Evolutionary conservation across 2,888 invertebrate genomes (phyloP), one percentile per base, ranked within the genome.

Genomic region (Morpho achilles): DNA sequence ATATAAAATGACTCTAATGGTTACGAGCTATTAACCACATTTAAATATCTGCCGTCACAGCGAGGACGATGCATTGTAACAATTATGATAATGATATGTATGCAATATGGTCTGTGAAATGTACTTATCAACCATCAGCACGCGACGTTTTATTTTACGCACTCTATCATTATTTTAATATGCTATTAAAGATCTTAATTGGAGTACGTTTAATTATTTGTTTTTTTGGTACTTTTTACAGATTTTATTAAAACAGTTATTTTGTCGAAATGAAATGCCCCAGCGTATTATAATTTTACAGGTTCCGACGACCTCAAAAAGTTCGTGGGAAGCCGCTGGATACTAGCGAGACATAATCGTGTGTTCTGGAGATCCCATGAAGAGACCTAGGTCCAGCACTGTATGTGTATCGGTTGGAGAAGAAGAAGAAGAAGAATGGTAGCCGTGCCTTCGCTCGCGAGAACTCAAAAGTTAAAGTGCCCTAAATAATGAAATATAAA

Each of bases 21-120:
- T 62, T 62, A 62, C 56, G 51, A 59, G 52, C 52, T 62, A 57
- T 62, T 67, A 64, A 69, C 61, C 63, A 61, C 62, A 71, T 69
- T 65, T 69, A 69, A 69, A 67, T 64, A 67, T 67, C 59, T 63
- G 58, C 65, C 44, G 54, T 58, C 66, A 62, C 63, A 59, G 55
- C 22, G 48, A 44, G 59, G 58, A 65, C 67, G 68, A 69, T 69
- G 72, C 71, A 72, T 74, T 75, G 76, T 73, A 75, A 79, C 79
- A 84, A 87, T 87, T 87, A 89, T 89, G 87, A 76, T 87, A 86
- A 89, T 87, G 82, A 77, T 75, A 78, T 77, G 83, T 76, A 77
- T 79, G 87, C 89, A 89, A 88, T 89, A 89, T 89, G 89, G 89
- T 77, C 83, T 82, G 82, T 82, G 81, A 84, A 85, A 79, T 82